A percentile compares a stretch with the other conserved stretches of the same genome.
These are phyloP conservation scores for Polydrusus pterygomalis DNA, from an alignment of 2,888 invertebrate genomes.

Conservation along the genomic window DNA sequence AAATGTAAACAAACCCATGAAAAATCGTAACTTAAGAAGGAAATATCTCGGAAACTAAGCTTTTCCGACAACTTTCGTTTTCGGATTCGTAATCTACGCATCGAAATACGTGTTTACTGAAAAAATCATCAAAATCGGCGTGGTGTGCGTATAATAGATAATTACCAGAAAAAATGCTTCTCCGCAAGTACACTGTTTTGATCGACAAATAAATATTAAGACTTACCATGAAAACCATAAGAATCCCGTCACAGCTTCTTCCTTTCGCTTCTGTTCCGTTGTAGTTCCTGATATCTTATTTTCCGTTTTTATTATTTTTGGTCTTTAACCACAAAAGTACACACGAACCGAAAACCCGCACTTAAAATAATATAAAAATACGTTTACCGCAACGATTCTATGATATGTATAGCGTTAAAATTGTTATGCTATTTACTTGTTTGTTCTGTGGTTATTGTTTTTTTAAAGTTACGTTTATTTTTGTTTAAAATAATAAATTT, in stretches of 20 bases:
- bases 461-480: constrained; percentile 20
- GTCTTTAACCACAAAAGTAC: constrained; percentile 18
- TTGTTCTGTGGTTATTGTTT: not conserved
- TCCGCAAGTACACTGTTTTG: not conserved
- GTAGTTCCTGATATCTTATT: constrained; percentile 10
- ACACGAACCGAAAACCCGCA: constrained; percentile 30
- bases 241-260: constrained; percentile 59
- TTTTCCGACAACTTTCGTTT: no score
- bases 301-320: constrained; percentile 1
- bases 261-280: constrained; percentile 28
- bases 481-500: constrained; percentile 1
- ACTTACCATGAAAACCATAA: constrained; percentile 70
- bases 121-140: no score
- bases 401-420: not conserved
- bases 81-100: no score
- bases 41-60: no score
- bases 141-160: no score
- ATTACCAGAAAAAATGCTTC: no score
- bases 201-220: not conserved
- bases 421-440: not conserved
- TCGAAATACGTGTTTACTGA: no score
- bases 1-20: no score
- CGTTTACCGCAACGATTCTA: constrained; percentile 18
- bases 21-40: no score
- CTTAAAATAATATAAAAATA: constrained; percentile 3